A percentile compares a stretch with the other conserved stretches of the same genome.
Conservation (phyloP, 2,113 vertebrate species). For the Callipepla squamata region DNA sequence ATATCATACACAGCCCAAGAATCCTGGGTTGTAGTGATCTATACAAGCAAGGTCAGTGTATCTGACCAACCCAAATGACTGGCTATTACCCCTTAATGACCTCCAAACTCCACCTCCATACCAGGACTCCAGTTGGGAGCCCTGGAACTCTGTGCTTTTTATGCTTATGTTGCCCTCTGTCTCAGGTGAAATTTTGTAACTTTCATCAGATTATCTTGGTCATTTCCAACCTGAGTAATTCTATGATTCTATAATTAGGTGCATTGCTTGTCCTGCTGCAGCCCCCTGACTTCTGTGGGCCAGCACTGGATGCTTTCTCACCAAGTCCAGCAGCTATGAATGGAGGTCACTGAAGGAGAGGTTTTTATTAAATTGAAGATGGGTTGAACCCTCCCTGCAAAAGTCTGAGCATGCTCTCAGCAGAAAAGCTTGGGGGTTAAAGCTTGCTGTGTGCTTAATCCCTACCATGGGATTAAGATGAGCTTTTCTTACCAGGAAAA, state of each 20-base stretch:
- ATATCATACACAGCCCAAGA: not conserved
- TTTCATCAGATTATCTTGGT: rapidly evolving
- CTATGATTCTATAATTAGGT: not conserved
- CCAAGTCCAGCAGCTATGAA: not conserved
- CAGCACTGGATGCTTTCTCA: not conserved
- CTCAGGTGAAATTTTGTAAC: not conserved
- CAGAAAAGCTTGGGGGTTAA: not conserved
- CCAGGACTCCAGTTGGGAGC: not conserved
- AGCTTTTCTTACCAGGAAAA: not conserved
- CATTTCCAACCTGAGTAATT: not conserved
- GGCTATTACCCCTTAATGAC: not conserved
- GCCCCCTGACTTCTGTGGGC: rapidly evolving
- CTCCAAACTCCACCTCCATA: not conserved
- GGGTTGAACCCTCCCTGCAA: rapidly evolving
- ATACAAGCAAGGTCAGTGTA: not conserved
- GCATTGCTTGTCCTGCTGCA: not conserved
- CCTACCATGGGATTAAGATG: not conserved
- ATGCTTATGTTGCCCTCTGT: rapidly evolving
- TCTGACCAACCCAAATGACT: not conserved
- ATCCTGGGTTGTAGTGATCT: not conserved
- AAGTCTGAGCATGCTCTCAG: not conserved
- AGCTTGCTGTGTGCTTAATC: not conserved
- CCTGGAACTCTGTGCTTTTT: not conserved
- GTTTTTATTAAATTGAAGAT: not conserved
- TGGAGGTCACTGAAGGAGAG: not conserved